Evolutionary conservation across 1,140 invertebrate genomes (phyloP).

Genomic region (Tribolium castaneum): DNA sequence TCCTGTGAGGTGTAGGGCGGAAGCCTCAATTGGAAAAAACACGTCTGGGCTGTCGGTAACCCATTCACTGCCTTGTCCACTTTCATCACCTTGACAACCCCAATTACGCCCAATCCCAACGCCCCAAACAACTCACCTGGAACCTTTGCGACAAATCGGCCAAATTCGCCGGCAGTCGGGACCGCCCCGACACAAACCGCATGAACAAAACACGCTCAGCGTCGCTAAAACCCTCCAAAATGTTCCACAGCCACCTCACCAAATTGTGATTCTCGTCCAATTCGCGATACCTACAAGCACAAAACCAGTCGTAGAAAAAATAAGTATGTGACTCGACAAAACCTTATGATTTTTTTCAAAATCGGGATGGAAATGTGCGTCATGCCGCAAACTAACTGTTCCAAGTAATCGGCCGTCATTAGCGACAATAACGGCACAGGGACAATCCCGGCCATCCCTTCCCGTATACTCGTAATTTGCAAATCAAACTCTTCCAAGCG

Average conservation of each 20-base stretch:
- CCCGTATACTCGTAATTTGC: constrained; percentile 72
- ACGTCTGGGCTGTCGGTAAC: constrained; percentile 76
- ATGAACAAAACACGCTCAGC: constrained; percentile 76
- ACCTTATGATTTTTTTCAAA: constrained; percentile 75
- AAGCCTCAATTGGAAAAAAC: constrained; percentile 79
- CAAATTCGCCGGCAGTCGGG: constrained; percentile 74
- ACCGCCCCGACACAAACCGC: constrained; percentile 76
- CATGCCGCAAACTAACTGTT: constrained; percentile 76
- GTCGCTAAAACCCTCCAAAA: constrained; percentile 74
- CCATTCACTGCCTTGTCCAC: constrained; percentile 72
- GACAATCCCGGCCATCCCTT: constrained; percentile 76
- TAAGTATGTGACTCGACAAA: constrained; percentile 34
- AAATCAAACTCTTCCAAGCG: constrained; percentile 75
- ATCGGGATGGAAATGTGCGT: constrained; percentile 73
- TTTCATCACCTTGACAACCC: constrained; percentile 66
- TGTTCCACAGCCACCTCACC: constrained; percentile 75
- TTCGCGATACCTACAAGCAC: constrained; percentile 69
- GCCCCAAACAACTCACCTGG: constrained; percentile 66
- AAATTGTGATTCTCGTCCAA: constrained; percentile 72
- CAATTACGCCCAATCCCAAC: neutral
- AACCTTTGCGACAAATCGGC: constrained; percentile 77
- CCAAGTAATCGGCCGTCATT: constrained; percentile 71
- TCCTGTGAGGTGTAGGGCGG: constrained; percentile 72
- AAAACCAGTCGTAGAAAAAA: neutral
- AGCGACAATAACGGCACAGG: constrained; percentile 74